Evolutionary conservation across 2,888 invertebrate genomes (phyloP).

Genomic region (Melipona bicolor): DNA sequence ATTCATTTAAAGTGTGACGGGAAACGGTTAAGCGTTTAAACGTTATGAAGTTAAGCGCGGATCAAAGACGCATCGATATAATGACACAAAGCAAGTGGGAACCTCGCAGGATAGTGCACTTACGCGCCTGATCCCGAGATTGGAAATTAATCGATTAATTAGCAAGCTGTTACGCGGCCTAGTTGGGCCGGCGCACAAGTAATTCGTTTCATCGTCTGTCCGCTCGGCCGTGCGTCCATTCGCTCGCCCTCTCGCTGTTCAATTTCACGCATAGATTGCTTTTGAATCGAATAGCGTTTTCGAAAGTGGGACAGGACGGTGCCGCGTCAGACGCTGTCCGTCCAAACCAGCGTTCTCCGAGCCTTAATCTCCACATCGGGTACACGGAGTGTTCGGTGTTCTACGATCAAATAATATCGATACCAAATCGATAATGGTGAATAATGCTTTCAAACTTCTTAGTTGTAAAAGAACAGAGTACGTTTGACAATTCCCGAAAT

Average conservation of each 20-base stretch:
- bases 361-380: background rate
- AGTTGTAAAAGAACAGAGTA: background rate
- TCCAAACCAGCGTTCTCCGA: background rate
- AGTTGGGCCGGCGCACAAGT: conserved; percentile 47
- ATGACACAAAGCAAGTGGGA: conserved; percentile 32
- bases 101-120: conserved; percentile 7
- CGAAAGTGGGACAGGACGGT: conserved; percentile 58
- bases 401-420: background rate
- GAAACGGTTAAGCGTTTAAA: background rate
- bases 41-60: conserved; percentile 13
- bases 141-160: conserved; percentile 74
- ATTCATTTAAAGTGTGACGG: too few relatives aligned
- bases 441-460: background rate
- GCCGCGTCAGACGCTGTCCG: conserved; percentile 12
- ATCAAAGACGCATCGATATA: conserved; percentile 30
- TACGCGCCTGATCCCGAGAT: conserved; percentile 57
- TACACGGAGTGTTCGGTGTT: background rate
- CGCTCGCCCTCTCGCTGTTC: conserved; percentile 40
- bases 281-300: conserved; percentile 63
- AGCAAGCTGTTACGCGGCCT: conserved; percentile 65
- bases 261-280: conserved; percentile 71
- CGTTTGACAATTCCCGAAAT: background rate
- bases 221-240: conserved; percentile 29
- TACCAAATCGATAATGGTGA: background rate
- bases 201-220: conserved; percentile 64